Conservation (phyloP, 2,888 invertebrate genomes). For the Melikaiella ostensackeni region DNA sequence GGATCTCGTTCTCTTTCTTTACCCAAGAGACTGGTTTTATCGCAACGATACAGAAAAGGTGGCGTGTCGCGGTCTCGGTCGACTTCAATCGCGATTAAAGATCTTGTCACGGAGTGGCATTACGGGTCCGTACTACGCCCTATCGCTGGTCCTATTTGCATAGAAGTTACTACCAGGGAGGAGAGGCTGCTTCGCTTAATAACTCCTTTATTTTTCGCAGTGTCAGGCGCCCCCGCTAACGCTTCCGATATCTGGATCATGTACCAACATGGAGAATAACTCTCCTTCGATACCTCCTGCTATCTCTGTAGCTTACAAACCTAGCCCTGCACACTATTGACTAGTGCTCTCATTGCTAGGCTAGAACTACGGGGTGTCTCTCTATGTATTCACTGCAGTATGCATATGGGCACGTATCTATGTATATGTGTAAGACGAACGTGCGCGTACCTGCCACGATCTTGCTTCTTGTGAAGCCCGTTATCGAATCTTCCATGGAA, state of each 20-base stretch:
- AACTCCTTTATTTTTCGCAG: conserved; percentile 60
- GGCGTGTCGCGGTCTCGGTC: conserved; percentile 69
- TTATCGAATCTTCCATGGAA: conserved; percentile 65
- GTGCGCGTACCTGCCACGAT: conserved; percentile 51
- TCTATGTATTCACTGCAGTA: background rate
- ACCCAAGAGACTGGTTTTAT: conserved; percentile 61
- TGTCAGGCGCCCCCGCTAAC: background rate
- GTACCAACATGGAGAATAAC: conserved; percentile 58
- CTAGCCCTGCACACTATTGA: background rate
- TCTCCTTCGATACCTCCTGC: conserved; percentile 38
- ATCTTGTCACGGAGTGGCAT: conserved; percentile 74
- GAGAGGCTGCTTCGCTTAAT: conserved; percentile 55
- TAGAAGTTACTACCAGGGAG: conserved; percentile 55
- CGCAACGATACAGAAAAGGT: conserved; percentile 68
- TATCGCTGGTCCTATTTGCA: conserved; percentile 63
- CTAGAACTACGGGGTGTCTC: background rate
- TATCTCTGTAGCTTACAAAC: conserved; percentile 41
- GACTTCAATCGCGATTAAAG: conserved; percentile 72
- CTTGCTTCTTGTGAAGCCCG: conserved; percentile 54
- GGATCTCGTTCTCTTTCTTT: conserved; percentile 50
- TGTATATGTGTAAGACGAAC: conserved; percentile 43
- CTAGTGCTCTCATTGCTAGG: background rate
- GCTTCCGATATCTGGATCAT: conserved; percentile 61
- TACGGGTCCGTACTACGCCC: conserved; percentile 63
- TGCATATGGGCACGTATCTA: background rate